Base-by-base conservation (phyloP, 2,797 vertebrate species). In the Oceanodroma leucorhoa region DNA sequence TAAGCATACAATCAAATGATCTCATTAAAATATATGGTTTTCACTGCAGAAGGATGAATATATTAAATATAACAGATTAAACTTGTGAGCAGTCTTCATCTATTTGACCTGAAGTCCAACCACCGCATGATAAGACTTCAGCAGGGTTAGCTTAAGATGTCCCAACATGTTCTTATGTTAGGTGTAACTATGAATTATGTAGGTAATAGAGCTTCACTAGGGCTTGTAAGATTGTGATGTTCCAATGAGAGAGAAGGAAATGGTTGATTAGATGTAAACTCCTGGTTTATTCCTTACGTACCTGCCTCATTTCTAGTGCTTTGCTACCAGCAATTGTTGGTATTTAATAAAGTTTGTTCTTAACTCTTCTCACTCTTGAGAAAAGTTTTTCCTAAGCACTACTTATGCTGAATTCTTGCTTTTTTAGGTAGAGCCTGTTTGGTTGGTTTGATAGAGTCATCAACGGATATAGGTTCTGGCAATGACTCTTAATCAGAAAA, bases 41-140 rank as follows among this genome's bases (percentile, higher is more conserved):
- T 91, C 53, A 29, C 17, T 75, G 3, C 24, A 45, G 48, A 66
- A 61, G 3, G 40, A 58, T 32, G 62, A 77, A 41, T 40, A 32
- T 14, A 29, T 70, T 34, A 64, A n/a, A 29, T 38, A 6, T 8
- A 65, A 53, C 4, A 57, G 15, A 38, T 48, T 27, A n/a, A 71
- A 58, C 22, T 38, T 57, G 7, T 66, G 34, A 71, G 32, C 7
- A 43, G 19, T 50, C 24, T 53, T 72, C 14, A 53, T 57, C 18
- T 51, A 10, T 72, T 34, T 57, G 26, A 53, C 61, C 48, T 70
- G 50, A 70, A 50, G 29, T 64, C 38, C 30, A 18, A 38, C 23
- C 40, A 9, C 1, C 2, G 16, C 0, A 0, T 43, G 24, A 9
- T 43, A 21, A 70, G n/a, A 10, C 5, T 45, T 30, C 26, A 67